Percentiles rank a stretch among this genome's conserved stretches.
phyloP scores from a whole-genome alignment of 2,888 invertebrate genomes.

The Pimpla rufipes region DNA sequence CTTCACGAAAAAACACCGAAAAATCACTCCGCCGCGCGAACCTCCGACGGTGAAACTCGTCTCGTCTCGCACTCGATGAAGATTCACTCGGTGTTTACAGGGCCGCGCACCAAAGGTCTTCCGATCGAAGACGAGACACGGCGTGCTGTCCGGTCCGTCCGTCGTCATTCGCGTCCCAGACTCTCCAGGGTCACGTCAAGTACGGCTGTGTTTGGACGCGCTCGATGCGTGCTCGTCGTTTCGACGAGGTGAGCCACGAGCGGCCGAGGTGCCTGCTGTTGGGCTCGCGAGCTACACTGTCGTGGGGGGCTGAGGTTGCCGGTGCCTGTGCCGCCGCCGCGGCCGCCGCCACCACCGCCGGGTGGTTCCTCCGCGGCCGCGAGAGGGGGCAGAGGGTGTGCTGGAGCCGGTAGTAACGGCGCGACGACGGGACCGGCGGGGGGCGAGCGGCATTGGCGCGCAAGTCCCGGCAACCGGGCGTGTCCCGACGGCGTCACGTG shows the following conservation, averaged over 20 bases:
- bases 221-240: constrained; percentile 49
- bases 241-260: constrained; percentile 50
- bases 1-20: constrained; percentile 39
- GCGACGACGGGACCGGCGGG: constrained; percentile 21
- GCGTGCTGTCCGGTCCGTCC: too few species aligned
- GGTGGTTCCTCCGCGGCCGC: constrained; percentile 30
- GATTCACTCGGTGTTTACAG: not conserved
- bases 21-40: constrained; percentile 11
- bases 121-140: too few species aligned
- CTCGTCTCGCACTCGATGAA: not conserved
- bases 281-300: constrained; percentile 52
- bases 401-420: constrained; percentile 67
- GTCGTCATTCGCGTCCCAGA: too few species aligned
- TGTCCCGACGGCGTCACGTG: constrained; percentile 76
- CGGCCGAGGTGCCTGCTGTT: constrained; percentile 39
- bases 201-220: too few species aligned
- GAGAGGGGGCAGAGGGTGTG: constrained; percentile 74
- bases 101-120: too few species aligned
- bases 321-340: constrained; percentile 29
- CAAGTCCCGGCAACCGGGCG: constrained; percentile 68
- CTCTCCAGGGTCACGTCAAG: too few species aligned
- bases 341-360: too few species aligned
- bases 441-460: too few species aligned
- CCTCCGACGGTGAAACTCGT: constrained; percentile 4
- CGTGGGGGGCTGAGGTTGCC: constrained; percentile 30